A percentile compares a stretch with the other conserved stretches of the same genome.
These are phyloP conservation scores for Euwallacea similis DNA, from an alignment of 1,140 invertebrate genomes.

Conservation along the genomic window DNA sequence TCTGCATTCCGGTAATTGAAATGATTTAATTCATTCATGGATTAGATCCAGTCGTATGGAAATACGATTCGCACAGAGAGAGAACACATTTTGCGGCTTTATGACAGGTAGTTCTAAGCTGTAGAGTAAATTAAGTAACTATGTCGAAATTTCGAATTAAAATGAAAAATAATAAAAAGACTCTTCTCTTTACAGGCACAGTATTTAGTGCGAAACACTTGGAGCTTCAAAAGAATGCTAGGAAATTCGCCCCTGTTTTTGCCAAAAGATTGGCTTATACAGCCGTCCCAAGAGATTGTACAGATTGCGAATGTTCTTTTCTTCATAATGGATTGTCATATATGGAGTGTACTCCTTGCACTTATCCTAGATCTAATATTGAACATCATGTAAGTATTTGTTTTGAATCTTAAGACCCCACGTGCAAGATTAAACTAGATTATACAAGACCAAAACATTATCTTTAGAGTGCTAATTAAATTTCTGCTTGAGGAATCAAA, in stretches of 20 bases:
- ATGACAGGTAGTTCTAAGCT: too few relatives aligned
- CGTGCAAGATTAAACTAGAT: neutral
- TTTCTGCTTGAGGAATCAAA: conserved; percentile 19
- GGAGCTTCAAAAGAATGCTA: conserved; percentile 60
- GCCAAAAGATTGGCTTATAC: conserved; percentile 66
- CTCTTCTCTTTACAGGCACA: conserved; percentile 41
- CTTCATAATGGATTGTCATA: conserved; percentile 65
- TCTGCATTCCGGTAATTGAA: neutral
- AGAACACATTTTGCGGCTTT: too few relatives aligned
- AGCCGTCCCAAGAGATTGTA: conserved; percentile 64
- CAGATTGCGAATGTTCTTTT: conserved; percentile 74
- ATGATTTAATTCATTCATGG: conserved; percentile 1
- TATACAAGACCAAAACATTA: conserved; percentile 14
- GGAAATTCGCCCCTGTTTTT: conserved; percentile 71
- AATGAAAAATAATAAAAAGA: too few relatives aligned
- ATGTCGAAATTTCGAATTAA: too few relatives aligned
- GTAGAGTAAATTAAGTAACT: too few relatives aligned
- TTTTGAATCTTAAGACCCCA: neutral
- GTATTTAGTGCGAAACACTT: conserved; percentile 67
- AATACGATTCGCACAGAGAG: neutral
- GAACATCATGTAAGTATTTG: conserved; percentile 54
- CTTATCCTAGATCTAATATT: conserved; percentile 57
- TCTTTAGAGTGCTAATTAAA: conserved; percentile 24
- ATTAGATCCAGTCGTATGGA: neutral
- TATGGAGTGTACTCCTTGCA: conserved; percentile 65